Conservation (phyloP, 2,113 vertebrate genomes). For the Heterotis niloticus region DNA sequence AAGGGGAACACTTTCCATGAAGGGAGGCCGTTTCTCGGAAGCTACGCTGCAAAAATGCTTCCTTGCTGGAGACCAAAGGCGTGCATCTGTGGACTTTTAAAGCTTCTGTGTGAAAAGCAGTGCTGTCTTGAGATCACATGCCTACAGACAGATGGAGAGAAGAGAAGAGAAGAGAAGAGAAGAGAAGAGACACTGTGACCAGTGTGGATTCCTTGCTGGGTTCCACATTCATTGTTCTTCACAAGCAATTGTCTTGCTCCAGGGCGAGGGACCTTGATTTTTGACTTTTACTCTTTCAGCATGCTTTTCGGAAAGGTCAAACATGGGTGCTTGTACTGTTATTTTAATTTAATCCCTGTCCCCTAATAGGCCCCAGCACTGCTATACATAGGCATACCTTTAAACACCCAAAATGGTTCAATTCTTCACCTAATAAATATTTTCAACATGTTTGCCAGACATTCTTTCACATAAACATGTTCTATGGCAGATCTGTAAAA, state of each 20-base stretch:
- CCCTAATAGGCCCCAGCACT: no score
- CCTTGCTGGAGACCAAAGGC: constrained; percentile 36
- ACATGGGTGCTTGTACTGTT: no score
- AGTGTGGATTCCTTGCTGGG: constrained; percentile 43
- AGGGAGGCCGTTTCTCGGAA: constrained; percentile 2
- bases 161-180: constrained; percentile 26
- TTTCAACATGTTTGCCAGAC: no score
- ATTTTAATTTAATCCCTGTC: no score
- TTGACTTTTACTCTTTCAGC: no score
- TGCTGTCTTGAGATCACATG: constrained; percentile 57
- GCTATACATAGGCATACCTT: no score
- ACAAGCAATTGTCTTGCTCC: constrained; percentile 36
- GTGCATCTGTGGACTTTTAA: constrained; percentile 8
- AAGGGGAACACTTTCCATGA: background rate
- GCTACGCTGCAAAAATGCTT: background rate
- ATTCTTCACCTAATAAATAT: no score
- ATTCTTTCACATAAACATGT: no score
- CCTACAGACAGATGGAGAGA: constrained; percentile 42
- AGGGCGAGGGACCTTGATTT: constrained; percentile 26
- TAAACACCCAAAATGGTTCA: no score
- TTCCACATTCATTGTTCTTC: background rate
- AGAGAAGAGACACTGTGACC: constrained; percentile 38
- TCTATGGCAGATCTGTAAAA: no score
- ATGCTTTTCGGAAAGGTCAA: no score
- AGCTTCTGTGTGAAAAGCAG: constrained; percentile 25